Evolutionary conservation across 2,113 vertebrate genomes (phyloP).

Genomic region (Gallinago paraguaiae): DNA sequence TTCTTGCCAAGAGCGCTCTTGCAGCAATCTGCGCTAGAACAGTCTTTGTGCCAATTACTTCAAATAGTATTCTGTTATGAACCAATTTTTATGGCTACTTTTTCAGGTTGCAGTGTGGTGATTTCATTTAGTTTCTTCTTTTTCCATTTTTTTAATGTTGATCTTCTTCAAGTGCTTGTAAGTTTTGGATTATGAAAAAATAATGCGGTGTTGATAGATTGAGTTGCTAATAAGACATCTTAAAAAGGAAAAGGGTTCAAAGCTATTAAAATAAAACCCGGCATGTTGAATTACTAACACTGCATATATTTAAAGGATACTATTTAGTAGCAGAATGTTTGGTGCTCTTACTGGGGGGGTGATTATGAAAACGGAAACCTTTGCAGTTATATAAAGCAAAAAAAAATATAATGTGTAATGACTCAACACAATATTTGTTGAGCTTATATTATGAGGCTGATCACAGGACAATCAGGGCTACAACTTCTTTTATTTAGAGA

Average conservation of each 20-base stretch:
- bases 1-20: constrained; percentile 89
- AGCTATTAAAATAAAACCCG: constrained; percentile 28
- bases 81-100: constrained; percentile 72
- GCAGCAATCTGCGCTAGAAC: constrained; percentile 79
- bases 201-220: constrained; percentile 2
- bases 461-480: background rate
- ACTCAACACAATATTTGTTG: background rate
- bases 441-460: background rate
- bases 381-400: constrained; percentile 1
- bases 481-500: background rate
- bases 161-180: constrained; percentile 56
- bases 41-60: constrained; percentile 84
- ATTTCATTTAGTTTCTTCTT: constrained; percentile 75
- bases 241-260: constrained; percentile 18
- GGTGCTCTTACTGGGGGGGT: background rate
- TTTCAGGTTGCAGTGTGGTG: constrained; percentile 73
- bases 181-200: constrained; percentile 46
- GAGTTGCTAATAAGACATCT: constrained; percentile 49
- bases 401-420: background rate
- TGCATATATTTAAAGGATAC: constrained; percentile 55
- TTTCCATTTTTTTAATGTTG: constrained; percentile 52
- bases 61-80: constrained; percentile 80
- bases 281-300: constrained; percentile 30
- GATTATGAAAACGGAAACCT: background rate
- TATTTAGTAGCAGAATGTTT: constrained; percentile 44